A percentile compares a stretch with the other conserved stretches of the same genome.
Evolutionary conservation across 2,888 invertebrate genomes (phyloP).

Genomic region (Nemurella pictetii): DNA sequence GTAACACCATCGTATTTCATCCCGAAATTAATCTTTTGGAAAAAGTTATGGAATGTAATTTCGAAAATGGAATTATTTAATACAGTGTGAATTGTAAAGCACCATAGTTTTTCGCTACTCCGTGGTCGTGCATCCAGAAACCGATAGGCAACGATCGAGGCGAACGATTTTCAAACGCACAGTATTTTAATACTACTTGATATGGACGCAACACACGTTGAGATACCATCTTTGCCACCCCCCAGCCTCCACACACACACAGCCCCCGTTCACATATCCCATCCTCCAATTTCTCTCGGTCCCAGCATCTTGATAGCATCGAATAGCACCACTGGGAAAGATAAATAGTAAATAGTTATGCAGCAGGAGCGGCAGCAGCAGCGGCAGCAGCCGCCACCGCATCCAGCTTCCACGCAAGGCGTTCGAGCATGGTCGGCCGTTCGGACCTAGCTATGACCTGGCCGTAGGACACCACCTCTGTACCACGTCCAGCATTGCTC

Average conservation of each 20-base stretch:
- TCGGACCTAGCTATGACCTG: not conserved
- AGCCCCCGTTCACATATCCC: constrained; percentile 25
- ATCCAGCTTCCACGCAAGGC: not conserved
- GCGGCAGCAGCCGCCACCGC: no score
- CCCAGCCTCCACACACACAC: not conserved
- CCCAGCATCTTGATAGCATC: constrained; percentile 53
- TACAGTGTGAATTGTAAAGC: not conserved
- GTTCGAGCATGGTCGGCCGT: not conserved
- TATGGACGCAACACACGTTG: constrained; percentile 21
- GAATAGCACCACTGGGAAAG: constrained; percentile 52
- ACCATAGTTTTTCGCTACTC: not conserved
- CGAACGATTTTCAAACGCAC: constrained; percentile 20
- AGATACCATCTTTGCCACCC: constrained; percentile 30
- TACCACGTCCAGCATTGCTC: not conserved
- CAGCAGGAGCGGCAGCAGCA: no score
- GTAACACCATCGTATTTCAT: not conserved
- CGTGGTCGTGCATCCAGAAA: not conserved
- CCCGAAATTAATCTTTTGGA: not conserved
- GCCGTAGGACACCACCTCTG: not conserved
- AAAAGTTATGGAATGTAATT: constrained; percentile 3
- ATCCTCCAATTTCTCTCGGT: constrained; percentile 26
- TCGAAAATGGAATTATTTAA: constrained; percentile 12
- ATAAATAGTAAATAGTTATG: constrained; percentile 53
- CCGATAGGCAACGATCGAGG: not conserved
- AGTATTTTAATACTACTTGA: constrained; percentile 29